Evolutionary conservation across 2,113 vertebrate genomes (phyloP), one percentile per base, ranked within the genome.

Genomic region (Hystrix cristata): DNA sequence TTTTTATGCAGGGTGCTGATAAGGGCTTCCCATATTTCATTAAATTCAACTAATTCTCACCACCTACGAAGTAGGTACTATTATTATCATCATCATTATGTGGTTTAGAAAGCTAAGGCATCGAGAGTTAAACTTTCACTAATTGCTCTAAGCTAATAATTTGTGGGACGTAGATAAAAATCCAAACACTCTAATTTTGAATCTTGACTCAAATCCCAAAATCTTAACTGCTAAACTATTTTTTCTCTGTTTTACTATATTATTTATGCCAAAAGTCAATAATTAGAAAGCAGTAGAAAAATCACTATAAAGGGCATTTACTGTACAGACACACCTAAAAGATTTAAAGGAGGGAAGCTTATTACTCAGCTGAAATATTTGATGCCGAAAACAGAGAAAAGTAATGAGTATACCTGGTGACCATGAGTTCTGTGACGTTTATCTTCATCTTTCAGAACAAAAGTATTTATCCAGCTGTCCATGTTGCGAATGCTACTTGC

Each of bases 381-480:
- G 38, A 19, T 92, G 57, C 43, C 60, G 59, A 51, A 88, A 85
- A 89, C 4, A 69, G 12, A 74, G 16, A 65, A n/a, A 5, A 46
- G 31, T 74, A 15, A 85, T 55, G 5, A 80, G 51, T 64, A 11
- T 18, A 55, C 53, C 11, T 43, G 38, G 5, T 10, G 71, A 6
- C 59, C 9, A 34, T 38, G 2, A 21, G 9, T 38, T 5, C 23
- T 3, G 0, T 53, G 25, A 1, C 31, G 1, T 0, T 43, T 43
- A 12, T 29, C 23, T 64, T 21, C 3, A 53, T 27, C 5, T 0
- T 78, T 46, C 13, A 60, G 27, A 53, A 48, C 0, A 31, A 4
- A 92, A 25, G 1, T 31, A 18, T 19, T n/a, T 2, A 9, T 62
- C n/a, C 25, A 7, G 31, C 1, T 0, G 46, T 27, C 2, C 0